Percentiles rank a stretch among this genome's conserved stretches.
Conservation (phyloP, 2,113 vertebrate species). For the Apteryx mantelli region DNA sequence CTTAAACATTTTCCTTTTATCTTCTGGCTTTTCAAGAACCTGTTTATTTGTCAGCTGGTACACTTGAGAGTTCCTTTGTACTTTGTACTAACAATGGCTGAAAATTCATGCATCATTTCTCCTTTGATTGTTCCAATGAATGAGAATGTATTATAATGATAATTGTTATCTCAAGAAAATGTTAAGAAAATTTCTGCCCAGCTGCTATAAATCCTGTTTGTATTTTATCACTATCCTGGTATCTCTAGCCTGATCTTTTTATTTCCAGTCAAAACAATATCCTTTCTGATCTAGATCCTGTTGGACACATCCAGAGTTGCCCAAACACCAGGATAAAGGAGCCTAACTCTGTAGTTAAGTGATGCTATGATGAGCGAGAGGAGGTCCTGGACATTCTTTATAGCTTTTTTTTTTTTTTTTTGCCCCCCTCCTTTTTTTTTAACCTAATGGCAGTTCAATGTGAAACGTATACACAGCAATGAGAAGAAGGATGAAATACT, state of each 20-base stretch:
- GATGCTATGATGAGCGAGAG: no score
- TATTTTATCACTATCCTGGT: neutral
- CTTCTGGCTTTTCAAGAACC: neutral
- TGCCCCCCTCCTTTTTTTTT: no score
- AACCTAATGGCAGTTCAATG: no score
- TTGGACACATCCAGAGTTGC: neutral
- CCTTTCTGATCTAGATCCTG: neutral
- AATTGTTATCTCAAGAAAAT: neutral
- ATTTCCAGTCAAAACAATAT: neutral
- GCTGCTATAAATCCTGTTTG: neutral
- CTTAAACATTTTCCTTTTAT: constrained; percentile 1
- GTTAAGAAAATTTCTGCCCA: neutral
- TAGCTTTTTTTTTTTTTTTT: no score
- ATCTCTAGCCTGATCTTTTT: neutral
- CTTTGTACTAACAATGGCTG: neutral
- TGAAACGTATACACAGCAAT: no score
- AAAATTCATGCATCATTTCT: neutral
- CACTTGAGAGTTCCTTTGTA: neutral
- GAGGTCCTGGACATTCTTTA: no score
- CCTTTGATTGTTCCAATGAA: neutral
- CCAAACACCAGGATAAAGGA: neutral
- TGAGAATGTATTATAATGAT: neutral
- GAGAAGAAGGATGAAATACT: neutral
- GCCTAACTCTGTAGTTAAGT: neutral
- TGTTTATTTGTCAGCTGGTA: neutral